These are phyloP conservation scores for Drosophila sp. DNA, from an alignment of 1,140 invertebrate species.

Conservation along the genomic window DNA sequence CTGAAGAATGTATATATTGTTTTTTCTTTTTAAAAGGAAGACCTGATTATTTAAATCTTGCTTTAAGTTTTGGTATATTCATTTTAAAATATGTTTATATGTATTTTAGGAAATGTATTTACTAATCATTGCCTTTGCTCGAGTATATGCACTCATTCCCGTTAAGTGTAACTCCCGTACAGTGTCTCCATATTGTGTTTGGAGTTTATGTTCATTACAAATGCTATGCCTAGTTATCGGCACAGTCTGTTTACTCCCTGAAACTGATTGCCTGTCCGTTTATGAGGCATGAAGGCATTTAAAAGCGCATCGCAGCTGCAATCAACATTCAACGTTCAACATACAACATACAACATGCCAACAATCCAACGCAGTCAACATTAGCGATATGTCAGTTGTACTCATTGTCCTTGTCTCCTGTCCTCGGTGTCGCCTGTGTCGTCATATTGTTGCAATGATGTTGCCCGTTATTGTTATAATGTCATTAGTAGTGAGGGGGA, in stretches of 20 bases:
- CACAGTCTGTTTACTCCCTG: constrained; percentile 50
- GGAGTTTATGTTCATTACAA: constrained; percentile 54
- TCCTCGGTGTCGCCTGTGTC: constrained; percentile 29
- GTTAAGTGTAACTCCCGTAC: not conserved
- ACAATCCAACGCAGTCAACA: constrained; percentile 43
- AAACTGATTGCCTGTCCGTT: constrained; percentile 56
- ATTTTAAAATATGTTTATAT: not conserved
- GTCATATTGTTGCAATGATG: constrained; percentile 73
- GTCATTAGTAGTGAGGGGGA: constrained; percentile 62
- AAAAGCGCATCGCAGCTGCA: constrained; percentile 67
- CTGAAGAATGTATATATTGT: too few species aligned
- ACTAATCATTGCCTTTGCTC: not conserved
- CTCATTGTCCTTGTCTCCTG: not conserved
- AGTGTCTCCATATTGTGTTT: constrained; percentile 16
- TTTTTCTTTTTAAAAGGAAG: too few species aligned
- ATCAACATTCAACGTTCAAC: constrained; percentile 35
- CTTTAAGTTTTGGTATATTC: not conserved
- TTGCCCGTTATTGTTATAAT: constrained; percentile 76
- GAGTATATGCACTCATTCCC: not conserved
- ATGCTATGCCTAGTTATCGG: constrained; percentile 50
- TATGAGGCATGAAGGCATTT: constrained; percentile 78
- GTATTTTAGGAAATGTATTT: not conserved
- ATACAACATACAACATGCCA: constrained; percentile 32
- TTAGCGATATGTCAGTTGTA: constrained; percentile 64
- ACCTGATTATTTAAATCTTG: too few species aligned